Conservation (phyloP, 1,140 invertebrate genomes). For the Drosophila varians region DNA sequence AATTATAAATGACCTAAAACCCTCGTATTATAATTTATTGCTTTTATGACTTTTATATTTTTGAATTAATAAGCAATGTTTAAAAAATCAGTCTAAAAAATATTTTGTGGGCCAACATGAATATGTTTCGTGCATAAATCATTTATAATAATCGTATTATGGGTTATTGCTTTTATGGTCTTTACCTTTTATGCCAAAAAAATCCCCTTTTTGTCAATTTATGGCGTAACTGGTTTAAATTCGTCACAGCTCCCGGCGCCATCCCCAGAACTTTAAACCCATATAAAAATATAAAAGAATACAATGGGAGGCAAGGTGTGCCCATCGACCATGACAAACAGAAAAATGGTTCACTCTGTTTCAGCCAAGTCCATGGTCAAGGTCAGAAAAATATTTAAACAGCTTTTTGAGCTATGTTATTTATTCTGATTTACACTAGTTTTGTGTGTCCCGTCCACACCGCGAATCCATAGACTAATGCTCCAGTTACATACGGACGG, state of each 20-base stretch:
- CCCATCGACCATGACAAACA: conserved; percentile 58
- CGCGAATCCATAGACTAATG: conserved; percentile 6
- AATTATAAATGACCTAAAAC: too few relatives aligned
- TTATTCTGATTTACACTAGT: conserved; percentile 23
- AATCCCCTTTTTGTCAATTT: not conserved
- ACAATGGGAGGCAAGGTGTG: conserved; percentile 32
- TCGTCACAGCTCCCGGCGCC: conserved; percentile 23
- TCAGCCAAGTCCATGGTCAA: conserved; percentile 63
- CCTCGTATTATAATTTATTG: too few relatives aligned
- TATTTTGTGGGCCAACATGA: too few relatives aligned
- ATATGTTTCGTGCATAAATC: not conserved
- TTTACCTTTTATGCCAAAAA: not conserved
- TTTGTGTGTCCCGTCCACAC: not conserved
- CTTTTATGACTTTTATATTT: too few relatives aligned
- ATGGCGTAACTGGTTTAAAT: conserved; percentile 48
- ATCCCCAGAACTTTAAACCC: not conserved
- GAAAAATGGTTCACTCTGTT: conserved; percentile 27
- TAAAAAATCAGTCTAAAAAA: too few relatives aligned
- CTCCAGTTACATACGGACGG: conserved; percentile 21
- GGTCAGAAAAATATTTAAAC: conserved; percentile 34
- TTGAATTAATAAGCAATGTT: too few relatives aligned
- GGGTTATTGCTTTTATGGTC: not conserved
- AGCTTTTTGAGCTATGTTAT: conserved; percentile 3
- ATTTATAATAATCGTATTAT: not conserved
- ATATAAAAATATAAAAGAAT: not conserved